Base-by-base conservation (phyloP, 2,113 vertebrate species). In the Xenopus tropicalis region DNA sequence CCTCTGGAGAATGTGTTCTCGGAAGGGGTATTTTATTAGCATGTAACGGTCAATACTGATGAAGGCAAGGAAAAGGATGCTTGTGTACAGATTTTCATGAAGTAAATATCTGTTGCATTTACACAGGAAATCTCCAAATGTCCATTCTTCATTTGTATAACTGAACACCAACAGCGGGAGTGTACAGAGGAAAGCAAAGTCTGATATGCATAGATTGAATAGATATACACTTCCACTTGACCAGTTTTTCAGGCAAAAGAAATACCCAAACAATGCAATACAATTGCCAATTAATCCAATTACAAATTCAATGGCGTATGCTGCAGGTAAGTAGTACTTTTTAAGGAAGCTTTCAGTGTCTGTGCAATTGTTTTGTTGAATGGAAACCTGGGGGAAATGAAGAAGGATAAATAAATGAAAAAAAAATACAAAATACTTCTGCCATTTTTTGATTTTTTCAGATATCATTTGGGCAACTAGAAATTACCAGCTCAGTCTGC, bases 61-160 rank as follows among this genome's bases (percentile, higher is more conserved):
- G 8, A 86, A 85, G 0, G 90, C 90, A 79, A 97, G 93, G 72
- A 95, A 97, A 2, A 98, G 93, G 73, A 98, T 93, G 82, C 95
- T 95, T 58, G 92, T 89, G 73, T 98, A 96, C 25, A 97, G 90
- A 70, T 96, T 96, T 61, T 91, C 88, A 0, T 94, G 91, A 24
- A 98, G 85, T 58, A 94, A 21, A 11, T 89, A 95, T 0, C 95
- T 86, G 84, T 95, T 96, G 74, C 83, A 77, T 22, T 88, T 12
- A 70, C 96, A 96, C 14, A 86, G 61, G 4, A 0, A 3, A 0
- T 20, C 11, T 0, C 72, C 44, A 1, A 79, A 79, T 0, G 11
- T 0, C 87, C 87, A 86, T 0, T 19, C 12, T 11, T 10, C 78
- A 0, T 0, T 72, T 51, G 80, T 80, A 20, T 97, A 98, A 17